Evolutionary conservation across 1,140 invertebrate species (phyloP), one percentile per base, ranked within the genome.

Genomic region (Halictus rubicundus): DNA sequence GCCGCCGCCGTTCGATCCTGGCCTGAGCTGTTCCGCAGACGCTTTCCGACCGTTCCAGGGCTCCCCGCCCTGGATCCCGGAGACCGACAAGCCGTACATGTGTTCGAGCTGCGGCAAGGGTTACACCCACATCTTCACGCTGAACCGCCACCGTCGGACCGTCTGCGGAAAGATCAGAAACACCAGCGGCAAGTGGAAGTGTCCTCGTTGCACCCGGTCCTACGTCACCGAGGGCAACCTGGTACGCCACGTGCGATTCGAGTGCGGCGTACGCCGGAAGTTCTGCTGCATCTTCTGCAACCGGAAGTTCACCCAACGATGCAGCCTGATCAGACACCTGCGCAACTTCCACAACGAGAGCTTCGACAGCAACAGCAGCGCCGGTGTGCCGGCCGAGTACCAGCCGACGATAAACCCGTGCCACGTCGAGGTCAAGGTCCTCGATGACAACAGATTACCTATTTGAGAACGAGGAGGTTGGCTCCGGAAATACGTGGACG

Each of bases 261-360:
- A 93, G 74, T 94, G 93, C 80, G 91, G 90, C 6, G 89, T 90
- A 0, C 75, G 88, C 27, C 86, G 90, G 9, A 86, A 93, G 68
- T 93, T 93, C 85, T 77, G 70, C 9, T 94, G 93, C 70, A 81
- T 89, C 8, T 83, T 91, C 21, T 94, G 93, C 82, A 76, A 83
- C 27, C 72, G 83, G 12, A 88, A 79, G 54, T 90, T 89, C 68
- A 88, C 89, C 4, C 90, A 93, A 37, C 64, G 66, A 5, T 81
- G 63, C 78, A 84, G 81, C 61, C 39, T 88, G 37, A 68, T 37
- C 0, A 66, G 88, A 54, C 88, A 89, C 19, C 14, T 89, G 52
- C 82, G 63, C 10, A 82, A 74, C 3, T 73, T 79, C 10, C 88
- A 88, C 42, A 74, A 72, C 12, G 57, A 79, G 54, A 85, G 59